These are phyloP conservation scores for Orgyia antiqua DNA, from an alignment of 2,888 invertebrate species.

Conservation along the genomic window DNA sequence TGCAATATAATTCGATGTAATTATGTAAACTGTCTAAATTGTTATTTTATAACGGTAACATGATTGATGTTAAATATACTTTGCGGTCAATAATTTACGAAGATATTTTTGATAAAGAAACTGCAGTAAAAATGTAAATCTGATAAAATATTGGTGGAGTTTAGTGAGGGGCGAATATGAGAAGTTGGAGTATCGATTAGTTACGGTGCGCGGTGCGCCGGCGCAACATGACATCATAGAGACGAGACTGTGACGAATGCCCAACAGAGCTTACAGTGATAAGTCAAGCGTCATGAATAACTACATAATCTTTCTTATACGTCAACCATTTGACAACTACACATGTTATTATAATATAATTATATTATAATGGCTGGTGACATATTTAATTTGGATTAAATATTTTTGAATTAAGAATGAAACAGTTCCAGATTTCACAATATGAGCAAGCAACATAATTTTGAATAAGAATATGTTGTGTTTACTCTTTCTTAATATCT, in stretches of 20 bases:
- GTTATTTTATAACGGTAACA: constrained; percentile 24
- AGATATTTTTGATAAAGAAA: constrained; percentile 18
- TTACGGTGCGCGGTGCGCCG: constrained; percentile 14
- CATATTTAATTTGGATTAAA: too few species aligned
- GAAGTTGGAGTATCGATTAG: not conserved
- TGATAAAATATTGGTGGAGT: constrained; percentile 20
- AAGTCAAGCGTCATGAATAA: not conserved
- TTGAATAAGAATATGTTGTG: too few species aligned
- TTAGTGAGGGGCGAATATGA: constrained; percentile 5
- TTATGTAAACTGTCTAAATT: constrained; percentile 26
- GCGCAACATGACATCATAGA: constrained; percentile 13
- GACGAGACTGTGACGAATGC: constrained; percentile 41
- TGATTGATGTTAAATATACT: constrained; percentile 30
- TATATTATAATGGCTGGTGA: too few species aligned
- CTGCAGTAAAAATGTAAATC: constrained; percentile 22
- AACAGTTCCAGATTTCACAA: too few species aligned
- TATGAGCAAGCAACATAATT: too few species aligned
- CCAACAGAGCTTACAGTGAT: constrained; percentile 24
- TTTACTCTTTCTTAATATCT: too few species aligned
- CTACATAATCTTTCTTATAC: constrained; percentile 1
- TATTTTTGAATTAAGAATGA: too few species aligned
- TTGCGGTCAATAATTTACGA: constrained; percentile 23
- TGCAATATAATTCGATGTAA: constrained; percentile 19
- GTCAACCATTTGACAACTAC: constrained; percentile 9
- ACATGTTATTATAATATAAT: too few species aligned